phyloP scores from a whole-genome alignment of 2,888 invertebrate species.

The Eumacrocentrus americanus region DNA sequence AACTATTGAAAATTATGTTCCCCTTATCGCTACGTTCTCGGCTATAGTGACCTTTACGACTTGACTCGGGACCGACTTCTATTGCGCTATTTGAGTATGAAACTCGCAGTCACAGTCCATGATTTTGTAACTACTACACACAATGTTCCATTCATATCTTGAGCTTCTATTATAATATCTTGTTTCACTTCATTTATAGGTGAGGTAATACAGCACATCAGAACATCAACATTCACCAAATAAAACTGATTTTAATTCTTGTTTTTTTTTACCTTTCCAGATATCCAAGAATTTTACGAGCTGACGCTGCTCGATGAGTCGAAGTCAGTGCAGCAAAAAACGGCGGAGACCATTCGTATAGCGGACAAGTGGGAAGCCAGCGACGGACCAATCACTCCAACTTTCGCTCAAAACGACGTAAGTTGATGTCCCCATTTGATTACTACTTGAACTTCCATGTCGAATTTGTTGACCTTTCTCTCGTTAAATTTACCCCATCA shows the following conservation, averaged over 20 bases:
- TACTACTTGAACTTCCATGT: background rate
- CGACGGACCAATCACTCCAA: conserved; percentile 69
- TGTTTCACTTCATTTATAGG: conserved; percentile 5
- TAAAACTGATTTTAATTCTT: no score
- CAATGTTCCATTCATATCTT: conserved; percentile 5
- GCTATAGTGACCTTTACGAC: conserved; percentile 32
- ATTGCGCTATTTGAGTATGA: conserved; percentile 31
- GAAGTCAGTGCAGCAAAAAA: conserved; percentile 94
- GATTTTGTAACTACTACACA: conserved; percentile 21
- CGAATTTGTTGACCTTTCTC: background rate
- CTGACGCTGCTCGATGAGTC: conserved; percentile 94
- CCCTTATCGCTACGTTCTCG: conserved; percentile 33
- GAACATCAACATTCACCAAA: no score
- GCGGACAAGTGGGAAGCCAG: conserved; percentile 91
- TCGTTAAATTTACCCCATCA: background rate
- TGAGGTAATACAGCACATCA: no score
- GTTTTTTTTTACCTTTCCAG: no score
- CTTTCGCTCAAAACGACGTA: conserved; percentile 68
- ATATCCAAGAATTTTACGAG: conserved; percentile 99
- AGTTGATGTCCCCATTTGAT: conserved; percentile 52
- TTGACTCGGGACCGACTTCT: conserved; percentile 5
- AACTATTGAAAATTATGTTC: conserved; percentile 45
- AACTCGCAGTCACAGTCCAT: conserved; percentile 18
- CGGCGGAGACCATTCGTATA: conserved; percentile 92
- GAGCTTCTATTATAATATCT: background rate